phyloP scores from a whole-genome alignment of 2,113 vertebrate genomes.

The Ellobius talpinus region DNA sequence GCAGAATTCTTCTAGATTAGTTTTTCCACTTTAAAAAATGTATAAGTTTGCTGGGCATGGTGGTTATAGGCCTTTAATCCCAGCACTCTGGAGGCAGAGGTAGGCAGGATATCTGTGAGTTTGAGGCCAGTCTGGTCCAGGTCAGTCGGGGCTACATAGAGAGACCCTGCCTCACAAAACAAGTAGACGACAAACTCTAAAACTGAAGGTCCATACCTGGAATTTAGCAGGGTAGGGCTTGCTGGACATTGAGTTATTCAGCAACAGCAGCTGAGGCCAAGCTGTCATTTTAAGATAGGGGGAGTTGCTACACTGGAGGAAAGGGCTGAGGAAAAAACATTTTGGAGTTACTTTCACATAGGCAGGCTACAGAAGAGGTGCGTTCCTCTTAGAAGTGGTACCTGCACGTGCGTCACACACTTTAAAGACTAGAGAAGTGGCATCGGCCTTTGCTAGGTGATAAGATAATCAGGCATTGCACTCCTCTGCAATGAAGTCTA shows the following conservation, averaged over 20 bases:
- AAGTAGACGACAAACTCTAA: constrained; percentile 57
- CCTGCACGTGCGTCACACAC: constrained; percentile 92
- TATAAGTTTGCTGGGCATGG: not conserved
- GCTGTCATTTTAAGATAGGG: constrained; percentile 95
- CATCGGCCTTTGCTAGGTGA: constrained; percentile 92
- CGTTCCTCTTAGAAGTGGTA: constrained; percentile 94
- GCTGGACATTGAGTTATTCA: constrained; percentile 89
- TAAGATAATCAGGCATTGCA: constrained; percentile 84
- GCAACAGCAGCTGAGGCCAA: constrained; percentile 86
- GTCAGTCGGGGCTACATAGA: not conserved
- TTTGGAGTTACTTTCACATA: constrained; percentile 95
- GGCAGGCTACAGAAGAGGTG: constrained; percentile 95
- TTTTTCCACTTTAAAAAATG: not conserved
- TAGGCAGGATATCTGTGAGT: constrained; percentile 87
- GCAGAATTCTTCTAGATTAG: not conserved
- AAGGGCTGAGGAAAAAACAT: constrained; percentile 94
- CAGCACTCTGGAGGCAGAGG: constrained; percentile 80
- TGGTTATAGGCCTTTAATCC: not conserved
- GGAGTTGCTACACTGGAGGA: constrained; percentile 94
- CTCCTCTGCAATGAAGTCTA: constrained; percentile 83
- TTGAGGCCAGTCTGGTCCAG: not conserved
- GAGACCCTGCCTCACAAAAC: not conserved
- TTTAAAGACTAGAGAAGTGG: constrained; percentile 93
- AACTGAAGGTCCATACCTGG: constrained; percentile 96
- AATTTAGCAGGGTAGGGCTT: constrained; percentile 95